Conservation (phyloP, 2,113 vertebrate species). For the Aphelocoma coerulescens region DNA sequence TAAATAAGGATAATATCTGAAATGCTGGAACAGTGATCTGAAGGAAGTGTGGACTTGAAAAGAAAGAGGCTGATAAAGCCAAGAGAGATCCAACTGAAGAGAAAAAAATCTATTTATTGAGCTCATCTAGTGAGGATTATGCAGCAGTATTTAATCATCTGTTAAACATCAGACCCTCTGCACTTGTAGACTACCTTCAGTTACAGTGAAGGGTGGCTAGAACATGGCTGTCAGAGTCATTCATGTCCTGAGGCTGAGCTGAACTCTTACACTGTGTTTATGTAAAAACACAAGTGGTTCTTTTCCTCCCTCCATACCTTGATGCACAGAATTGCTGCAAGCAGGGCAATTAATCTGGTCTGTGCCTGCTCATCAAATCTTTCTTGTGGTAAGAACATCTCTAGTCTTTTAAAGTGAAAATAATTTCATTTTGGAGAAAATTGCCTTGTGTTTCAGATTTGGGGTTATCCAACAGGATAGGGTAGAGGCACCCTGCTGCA, state of each 20-base stretch:
- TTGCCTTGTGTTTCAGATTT: neutral
- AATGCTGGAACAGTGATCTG: neutral
- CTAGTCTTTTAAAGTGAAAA: neutral
- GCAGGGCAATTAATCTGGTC: conserved; percentile 32
- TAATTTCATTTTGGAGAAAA: neutral
- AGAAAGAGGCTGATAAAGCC: neutral
- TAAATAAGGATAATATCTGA: conserved; percentile 35
- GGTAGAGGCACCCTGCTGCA: neutral
- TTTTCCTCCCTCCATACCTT: conserved; percentile 9
- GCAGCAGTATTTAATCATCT: neutral
- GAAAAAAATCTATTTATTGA: neutral
- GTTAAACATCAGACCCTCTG: neutral
- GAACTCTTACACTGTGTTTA: conserved; percentile 22
- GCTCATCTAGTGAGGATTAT: neutral
- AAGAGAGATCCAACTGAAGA: neutral
- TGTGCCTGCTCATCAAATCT: conserved; percentile 15
- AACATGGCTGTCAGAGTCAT: neutral
- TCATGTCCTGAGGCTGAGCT: neutral
- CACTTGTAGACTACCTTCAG: neutral
- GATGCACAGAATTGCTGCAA: neutral
- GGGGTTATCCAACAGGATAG: neutral
- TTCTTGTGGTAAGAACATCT: conserved; percentile 31
- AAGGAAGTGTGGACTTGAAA: neutral
- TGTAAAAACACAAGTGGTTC: neutral
- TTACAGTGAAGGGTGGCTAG: neutral